A percentile compares a stretch with the other conserved stretches of the same genome.
These are phyloP conservation scores for Melanophora roralis DNA, from an alignment of 2,888 invertebrate species.

Conservation along the genomic window DNA sequence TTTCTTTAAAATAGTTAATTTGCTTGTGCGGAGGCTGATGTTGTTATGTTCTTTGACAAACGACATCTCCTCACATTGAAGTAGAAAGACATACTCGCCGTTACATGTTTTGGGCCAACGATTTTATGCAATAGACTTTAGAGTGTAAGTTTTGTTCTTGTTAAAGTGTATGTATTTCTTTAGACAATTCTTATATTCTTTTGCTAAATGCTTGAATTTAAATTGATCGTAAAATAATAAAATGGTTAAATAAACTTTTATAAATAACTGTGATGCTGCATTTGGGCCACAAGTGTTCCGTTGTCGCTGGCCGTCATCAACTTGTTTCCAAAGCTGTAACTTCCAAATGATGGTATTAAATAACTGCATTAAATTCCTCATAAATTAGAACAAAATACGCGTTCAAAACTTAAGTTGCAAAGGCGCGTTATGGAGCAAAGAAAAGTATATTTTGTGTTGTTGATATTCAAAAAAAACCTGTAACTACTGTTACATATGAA, in stretches of 20 bases:
- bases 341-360: conserved; percentile 58
- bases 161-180: background rate
- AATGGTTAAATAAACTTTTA: conserved; percentile 52
- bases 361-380: conserved; percentile 62
- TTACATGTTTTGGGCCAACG: background rate
- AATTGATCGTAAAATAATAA: conserved; percentile 52
- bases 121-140: conserved; percentile 31
- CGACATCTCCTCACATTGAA: background rate
- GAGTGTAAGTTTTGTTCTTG: conserved; percentile 23
- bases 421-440: background rate
- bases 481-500: conserved; percentile 62
- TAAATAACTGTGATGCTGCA: conserved; percentile 10
- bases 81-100: background rate
- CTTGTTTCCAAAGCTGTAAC: conserved; percentile 43
- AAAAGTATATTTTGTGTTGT: background rate
- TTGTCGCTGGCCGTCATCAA: conserved; percentile 40
- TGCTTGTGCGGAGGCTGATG: conserved; percentile 26
- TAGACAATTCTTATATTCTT: background rate
- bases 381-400: conserved; percentile 57
- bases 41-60: background rate
- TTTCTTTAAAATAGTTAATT: background rate
- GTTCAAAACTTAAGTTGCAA: conserved; percentile 2
- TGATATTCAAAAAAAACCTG: conserved; percentile 49
- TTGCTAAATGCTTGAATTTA: conserved; percentile 37
- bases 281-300: background rate